Conservation (phyloP, 1,140 invertebrate species). For the Lepidurus couesii region DNA sequence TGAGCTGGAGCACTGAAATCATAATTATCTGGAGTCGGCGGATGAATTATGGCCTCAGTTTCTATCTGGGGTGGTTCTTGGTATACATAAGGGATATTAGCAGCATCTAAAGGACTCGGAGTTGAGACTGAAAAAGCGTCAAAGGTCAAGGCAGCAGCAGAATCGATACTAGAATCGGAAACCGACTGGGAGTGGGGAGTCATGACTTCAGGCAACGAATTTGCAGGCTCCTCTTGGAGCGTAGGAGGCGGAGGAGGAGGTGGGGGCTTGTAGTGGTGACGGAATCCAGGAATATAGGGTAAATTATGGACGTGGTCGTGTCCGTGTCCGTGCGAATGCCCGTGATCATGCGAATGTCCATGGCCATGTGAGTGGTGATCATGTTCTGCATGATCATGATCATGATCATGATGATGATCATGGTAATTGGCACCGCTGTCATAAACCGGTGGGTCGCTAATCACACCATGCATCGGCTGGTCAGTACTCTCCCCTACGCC, state of each 20-base stretch:
- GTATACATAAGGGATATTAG: too few species aligned
- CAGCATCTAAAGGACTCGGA: too few species aligned
- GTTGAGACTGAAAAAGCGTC: background rate
- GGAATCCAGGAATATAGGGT: constrained; percentile 31
- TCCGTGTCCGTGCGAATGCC: constrained; percentile 28
- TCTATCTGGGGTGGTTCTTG: too few species aligned
- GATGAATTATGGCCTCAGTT: too few species aligned
- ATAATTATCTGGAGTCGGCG: too few species aligned
- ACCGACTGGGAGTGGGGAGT: background rate
- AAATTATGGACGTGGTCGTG: constrained; percentile 11
- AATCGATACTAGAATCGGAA: background rate
- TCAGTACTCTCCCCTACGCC: too few species aligned
- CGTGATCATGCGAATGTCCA: constrained; percentile 32
- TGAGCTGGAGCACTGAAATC: background rate
- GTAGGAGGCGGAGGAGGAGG: background rate
- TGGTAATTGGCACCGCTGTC: constrained; percentile 15
- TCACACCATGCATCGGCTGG: too few species aligned
- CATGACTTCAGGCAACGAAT: background rate
- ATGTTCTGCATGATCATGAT: constrained; percentile 1
- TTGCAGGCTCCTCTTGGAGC: background rate
- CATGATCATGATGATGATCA: constrained; percentile 21
- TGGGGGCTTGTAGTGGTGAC: constrained; percentile 29
- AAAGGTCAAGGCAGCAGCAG: background rate
- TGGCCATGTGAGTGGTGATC: constrained; percentile 24
- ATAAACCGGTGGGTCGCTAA: background rate